Base-by-base conservation (phyloP, 2,113 vertebrate species). In the Takifugu bimaculatus region DNA sequence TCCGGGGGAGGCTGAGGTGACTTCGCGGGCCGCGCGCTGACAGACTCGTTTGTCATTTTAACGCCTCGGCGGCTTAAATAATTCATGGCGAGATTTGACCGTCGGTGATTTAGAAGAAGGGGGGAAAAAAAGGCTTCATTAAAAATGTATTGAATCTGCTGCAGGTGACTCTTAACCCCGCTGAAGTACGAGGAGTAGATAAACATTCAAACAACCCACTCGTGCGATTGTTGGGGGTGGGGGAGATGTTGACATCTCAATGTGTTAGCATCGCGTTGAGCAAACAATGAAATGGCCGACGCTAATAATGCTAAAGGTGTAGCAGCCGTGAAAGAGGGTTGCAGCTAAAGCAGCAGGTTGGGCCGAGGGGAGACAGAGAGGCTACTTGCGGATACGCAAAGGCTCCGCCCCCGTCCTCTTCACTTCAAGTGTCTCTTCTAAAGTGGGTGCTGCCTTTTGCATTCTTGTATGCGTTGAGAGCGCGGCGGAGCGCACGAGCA, bases 321-420 rank as follows among this genome's bases (percentile, higher is more conserved):
- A 39, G 35, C 7, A 39, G 11, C 7, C 2, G 35, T 39, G 2
- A 11, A 39, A 20, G 20, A 20, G 20, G 20, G 20, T 20, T 20
- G 35, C 7, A 39, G 3, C 35, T 39, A 39, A 39, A 39, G 11
- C 35, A 50, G 7, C 15, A 6, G 6, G 5, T 26, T 25, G 7
- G n/a, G n/a, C 52, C 35, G 4, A 15, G 20, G 20, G 20, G 20
- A 20, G 20, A 20, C 20, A 15, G 48, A 77, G 78, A 32, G 75
- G 81, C 81, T 70, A 71, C 80, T 81, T 70, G 79, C 70, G 15
- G 63, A 53, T 63, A 74, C 67, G 56, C 45, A 65, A 62, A 78
- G 76, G 63, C 70, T 76, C 74, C 53, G 55, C 73, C 60, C 63
- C 81, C 29, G 68, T 62, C 25, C 59, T 66, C 75, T 81, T 78